Conservation (phyloP, 2,797 vertebrate species). For the Poeciliopsis infans region DNA sequence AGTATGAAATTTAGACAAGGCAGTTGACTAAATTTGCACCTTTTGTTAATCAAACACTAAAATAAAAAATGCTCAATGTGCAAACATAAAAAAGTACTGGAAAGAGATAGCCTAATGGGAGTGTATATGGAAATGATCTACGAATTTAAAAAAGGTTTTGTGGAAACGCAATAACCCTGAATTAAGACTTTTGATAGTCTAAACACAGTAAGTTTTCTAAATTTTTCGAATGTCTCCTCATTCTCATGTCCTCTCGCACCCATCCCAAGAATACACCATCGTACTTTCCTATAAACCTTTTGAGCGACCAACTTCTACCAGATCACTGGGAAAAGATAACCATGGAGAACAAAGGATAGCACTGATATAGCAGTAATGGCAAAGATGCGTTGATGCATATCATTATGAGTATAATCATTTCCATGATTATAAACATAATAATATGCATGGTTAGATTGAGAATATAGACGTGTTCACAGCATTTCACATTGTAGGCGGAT, state of each 20-base stretch:
- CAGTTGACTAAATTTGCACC: background rate
- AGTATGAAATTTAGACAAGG: background rate
- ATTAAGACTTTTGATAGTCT: background rate
- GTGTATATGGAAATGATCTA: background rate
- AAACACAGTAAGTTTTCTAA: background rate
- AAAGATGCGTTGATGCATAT: background rate
- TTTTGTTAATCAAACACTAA: background rate
- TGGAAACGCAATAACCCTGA: background rate
- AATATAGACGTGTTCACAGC: background rate
- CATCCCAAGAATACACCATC: background rate
- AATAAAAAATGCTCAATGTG: background rate
- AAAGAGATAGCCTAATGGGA: background rate
- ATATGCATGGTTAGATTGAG: background rate
- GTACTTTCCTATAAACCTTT: background rate
- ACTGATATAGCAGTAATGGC: background rate
- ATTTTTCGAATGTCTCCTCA: background rate
- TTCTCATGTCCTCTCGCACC: background rate
- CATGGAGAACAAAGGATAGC: background rate
- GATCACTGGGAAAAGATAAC: background rate
- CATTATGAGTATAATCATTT: background rate
- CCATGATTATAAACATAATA: background rate
- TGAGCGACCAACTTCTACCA: background rate
- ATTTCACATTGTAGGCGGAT: background rate
- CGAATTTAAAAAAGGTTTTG: background rate
- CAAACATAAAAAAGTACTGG: background rate